These are phyloP conservation scores for Pholis gunnellus DNA, from an alignment of 2,113 vertebrate species.

Conservation along the genomic window DNA sequence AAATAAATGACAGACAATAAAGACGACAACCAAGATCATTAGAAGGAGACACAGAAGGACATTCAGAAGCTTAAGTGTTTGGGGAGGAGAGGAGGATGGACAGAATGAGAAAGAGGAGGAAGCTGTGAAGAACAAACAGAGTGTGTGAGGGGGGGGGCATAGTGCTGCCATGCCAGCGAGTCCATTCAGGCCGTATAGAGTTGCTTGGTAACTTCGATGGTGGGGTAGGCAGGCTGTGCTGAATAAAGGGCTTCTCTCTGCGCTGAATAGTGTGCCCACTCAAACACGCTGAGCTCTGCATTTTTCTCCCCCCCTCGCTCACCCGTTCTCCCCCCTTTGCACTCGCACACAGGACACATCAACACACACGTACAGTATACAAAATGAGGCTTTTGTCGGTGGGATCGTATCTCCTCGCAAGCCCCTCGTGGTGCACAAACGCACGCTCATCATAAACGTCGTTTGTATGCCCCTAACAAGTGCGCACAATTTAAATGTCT, in stretches of 20 bases:
- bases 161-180: slow-evolving; percentile 59
- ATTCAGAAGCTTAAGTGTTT: slow-evolving; percentile 4
- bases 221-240: slow-evolving; percentile 69
- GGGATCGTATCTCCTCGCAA: not conserved
- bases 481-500: not conserved
- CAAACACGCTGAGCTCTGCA: slow-evolving; percentile 80
- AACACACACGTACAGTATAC: slow-evolving; percentile 40
- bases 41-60: not conserved
- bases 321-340: not conserved
- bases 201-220: slow-evolving; percentile 80
- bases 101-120: slow-evolving; percentile 65
- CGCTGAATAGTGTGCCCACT: slow-evolving; percentile 79
- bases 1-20: not conserved
- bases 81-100: slow-evolving; percentile 46
- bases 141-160: not conserved
- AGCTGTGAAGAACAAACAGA: slow-evolving; percentile 69
- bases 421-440: not conserved
- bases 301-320: slow-evolving; percentile 44
- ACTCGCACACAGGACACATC: slow-evolving; percentile 29
- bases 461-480: not conserved
- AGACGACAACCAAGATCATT: not conserved
- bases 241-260: slow-evolving; percentile 81
- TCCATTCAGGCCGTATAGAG: slow-evolving; percentile 73
- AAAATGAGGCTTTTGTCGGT: slow-evolving; percentile 22
- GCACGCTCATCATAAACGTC: not conserved